Evolutionary conservation across 2,797 vertebrate genomes (phyloP), one percentile per base, ranked within the genome.

Genomic region (Parotocinclus haroldoi): DNA sequence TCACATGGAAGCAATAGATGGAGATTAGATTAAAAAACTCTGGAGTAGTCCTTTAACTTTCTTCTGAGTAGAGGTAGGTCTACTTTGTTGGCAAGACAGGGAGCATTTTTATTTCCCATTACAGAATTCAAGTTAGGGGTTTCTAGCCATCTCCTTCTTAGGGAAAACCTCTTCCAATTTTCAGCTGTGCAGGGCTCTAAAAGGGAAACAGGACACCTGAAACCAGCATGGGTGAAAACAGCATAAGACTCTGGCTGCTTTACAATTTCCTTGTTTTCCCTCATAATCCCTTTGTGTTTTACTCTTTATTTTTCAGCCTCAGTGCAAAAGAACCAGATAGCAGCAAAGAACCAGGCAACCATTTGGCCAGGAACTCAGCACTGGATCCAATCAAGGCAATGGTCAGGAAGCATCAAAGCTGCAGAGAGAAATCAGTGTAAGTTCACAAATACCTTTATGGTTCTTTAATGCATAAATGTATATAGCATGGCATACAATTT

Each of bases 381-480:
- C 9, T 27, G 51, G 46, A 71, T 78, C 69, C 69, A 69, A 39
- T 72, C 59, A 72, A 69, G 65, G 68, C 79, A 71, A 66, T 37
- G 76, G 87, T 91, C 87, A 90, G 76, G 88, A 89, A 66, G 87
- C 76, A 59, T 90, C 86, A 73, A 89, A 89, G 79, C 89, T 90
- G 82, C 19, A 59, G 59, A 49, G 14, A 16, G 52, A 70, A 76
- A 71, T 13, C 17, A 63, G 17, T 58, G 17, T 42, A 42, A 42
- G 8, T 9, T 42, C 10, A 42, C 9, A 8, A 11, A 9, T 42
- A 11, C 8, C 9, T 11, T 42, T 42, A 11, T 42, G 10, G 8
- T 9, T 42, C 40, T 42, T 42, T 42, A 42, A 42, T 42, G 40
- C 40, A 9, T 42, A 27, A 27, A 5, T 2, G 27, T 27, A 27